Percentiles rank a stretch among this genome's conserved stretches.
Evolutionary conservation across 2,113 vertebrate species (phyloP).

Genomic region (Corythornis cristatus): DNA sequence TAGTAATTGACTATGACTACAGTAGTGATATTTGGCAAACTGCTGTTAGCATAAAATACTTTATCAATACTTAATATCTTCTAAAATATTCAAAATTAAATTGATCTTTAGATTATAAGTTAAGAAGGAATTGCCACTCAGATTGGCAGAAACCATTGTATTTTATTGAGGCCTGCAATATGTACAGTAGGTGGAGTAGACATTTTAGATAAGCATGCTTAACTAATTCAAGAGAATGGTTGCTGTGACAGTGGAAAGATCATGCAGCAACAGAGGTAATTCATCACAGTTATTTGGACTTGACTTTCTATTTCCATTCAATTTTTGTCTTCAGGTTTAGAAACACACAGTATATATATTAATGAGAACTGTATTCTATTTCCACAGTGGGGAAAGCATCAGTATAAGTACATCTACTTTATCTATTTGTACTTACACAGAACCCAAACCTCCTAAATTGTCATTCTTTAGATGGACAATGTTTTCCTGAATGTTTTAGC

Average conservation of each 20-base stretch:
- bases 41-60: neutral
- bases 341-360: neutral
- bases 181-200: neutral
- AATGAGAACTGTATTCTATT: neutral
- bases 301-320: neutral
- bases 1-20: neutral
- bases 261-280: neutral
- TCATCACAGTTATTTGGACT: neutral
- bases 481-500: neutral
- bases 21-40: neutral
- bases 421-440: neutral
- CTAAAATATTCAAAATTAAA: neutral
- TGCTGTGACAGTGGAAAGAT: neutral
- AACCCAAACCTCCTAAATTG: neutral
- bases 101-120: neutral
- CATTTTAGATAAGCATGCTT: neutral
- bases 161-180: neutral
- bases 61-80: neutral
- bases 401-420: neutral
- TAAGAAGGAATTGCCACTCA: neutral
- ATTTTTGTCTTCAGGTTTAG: neutral
- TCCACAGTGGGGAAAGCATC: neutral
- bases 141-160: neutral
- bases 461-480: neutral
- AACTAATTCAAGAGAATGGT: neutral